Conservation (phyloP, 2,888 invertebrate genomes). For the Trissolcus japonicus region DNA sequence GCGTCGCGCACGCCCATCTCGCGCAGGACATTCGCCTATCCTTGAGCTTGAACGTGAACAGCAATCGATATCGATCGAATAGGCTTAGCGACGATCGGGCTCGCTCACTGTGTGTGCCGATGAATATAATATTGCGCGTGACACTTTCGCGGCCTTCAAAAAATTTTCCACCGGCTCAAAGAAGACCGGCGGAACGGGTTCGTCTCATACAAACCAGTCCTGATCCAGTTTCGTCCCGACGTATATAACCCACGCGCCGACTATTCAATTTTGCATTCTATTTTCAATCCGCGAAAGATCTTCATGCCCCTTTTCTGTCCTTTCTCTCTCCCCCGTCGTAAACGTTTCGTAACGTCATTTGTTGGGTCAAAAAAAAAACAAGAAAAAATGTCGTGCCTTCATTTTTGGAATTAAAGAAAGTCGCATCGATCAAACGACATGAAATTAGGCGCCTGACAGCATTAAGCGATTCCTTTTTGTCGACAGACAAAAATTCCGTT, state of each 20-base stretch:
- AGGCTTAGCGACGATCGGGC: constrained; percentile 21
- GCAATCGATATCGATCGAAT: constrained; percentile 46
- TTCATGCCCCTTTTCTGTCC: too few relatives aligned
- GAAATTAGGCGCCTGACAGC: constrained; percentile 1
- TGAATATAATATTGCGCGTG: constrained; percentile 33
- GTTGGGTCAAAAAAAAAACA: background rate
- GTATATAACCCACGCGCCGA: constrained; percentile 24
- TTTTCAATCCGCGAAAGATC: background rate
- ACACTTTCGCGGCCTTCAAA: constrained; percentile 40
- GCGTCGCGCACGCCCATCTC: constrained; percentile 51
- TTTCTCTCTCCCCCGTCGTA: too few relatives aligned
- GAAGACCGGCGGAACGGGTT: constrained; percentile 51
- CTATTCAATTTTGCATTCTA: constrained; percentile 12
- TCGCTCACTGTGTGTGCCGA: constrained; percentile 4
- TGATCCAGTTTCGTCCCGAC: constrained; percentile 52
- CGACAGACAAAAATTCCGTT: too few relatives aligned
- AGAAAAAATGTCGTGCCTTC: background rate
- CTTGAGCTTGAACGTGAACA: constrained; percentile 53
- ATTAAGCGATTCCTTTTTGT: background rate
- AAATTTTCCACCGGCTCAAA: constrained; percentile 44
- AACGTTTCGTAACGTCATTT: background rate
- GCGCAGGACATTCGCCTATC: constrained; percentile 55
- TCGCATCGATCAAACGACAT: constrained; percentile 31
- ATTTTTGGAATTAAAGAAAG: constrained; percentile 38
- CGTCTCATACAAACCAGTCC: constrained; percentile 54